Percentiles rank a stretch among this genome's conserved stretches.
Conservation (phyloP, 2,888 invertebrate genomes). For the Spialia ferax region DNA sequence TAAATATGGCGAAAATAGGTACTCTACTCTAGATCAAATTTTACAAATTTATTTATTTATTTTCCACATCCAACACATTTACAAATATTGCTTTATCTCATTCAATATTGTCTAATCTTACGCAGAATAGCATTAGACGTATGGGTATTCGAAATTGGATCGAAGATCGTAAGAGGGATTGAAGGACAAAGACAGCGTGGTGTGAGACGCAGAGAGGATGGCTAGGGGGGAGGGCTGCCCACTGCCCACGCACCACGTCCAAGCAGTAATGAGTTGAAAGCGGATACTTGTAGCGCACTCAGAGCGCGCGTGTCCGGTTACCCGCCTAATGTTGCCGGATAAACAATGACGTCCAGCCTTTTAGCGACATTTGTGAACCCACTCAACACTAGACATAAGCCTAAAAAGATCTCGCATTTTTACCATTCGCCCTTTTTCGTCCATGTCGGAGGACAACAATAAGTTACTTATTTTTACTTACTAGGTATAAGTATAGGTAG, state of each 20-base stretch:
- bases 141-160: constrained; percentile 83
- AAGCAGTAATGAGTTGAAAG: constrained; percentile 86
- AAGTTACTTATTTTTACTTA: constrained; percentile 13
- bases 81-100: constrained; percentile 28
- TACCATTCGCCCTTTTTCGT: constrained; percentile 77
- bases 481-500: not conserved
- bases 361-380: constrained; percentile 87
- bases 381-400: constrained; percentile 84
- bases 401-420: constrained; percentile 81
- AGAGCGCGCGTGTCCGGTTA: constrained; percentile 86
- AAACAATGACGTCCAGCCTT: constrained; percentile 87
- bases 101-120: constrained; percentile 61
- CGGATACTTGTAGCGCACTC: constrained; percentile 87
- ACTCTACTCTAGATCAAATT: too few species aligned
- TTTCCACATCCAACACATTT: constrained; percentile 14
- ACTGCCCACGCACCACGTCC: constrained; percentile 84
- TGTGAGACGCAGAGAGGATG: constrained; percentile 54
- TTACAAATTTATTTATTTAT: too few species aligned
- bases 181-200: constrained; percentile 77
- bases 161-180: constrained; percentile 83
- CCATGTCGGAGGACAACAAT: constrained; percentile 54
- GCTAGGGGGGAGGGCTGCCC: constrained; percentile 50
- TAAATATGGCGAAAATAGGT: too few species aligned
- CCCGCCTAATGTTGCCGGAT: constrained; percentile 86
- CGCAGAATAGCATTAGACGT: constrained; percentile 73